Conservation (phyloP, 35 echinoderm and acorn worm genomes). For the Chiridota heheva region DNA sequence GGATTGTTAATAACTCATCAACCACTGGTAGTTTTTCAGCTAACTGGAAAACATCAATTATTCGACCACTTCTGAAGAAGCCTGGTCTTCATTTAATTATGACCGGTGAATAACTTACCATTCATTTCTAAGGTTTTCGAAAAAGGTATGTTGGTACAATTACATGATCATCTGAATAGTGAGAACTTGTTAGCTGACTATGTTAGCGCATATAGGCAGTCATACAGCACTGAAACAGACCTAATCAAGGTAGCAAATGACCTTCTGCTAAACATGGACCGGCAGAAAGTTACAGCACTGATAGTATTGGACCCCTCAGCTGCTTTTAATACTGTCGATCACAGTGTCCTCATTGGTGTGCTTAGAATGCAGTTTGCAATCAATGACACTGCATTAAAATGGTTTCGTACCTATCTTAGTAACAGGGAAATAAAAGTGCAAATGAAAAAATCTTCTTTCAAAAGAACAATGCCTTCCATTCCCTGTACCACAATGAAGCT, state of each 20-base stretch:
- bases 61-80: slow-evolving; percentile 22
- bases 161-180: slow-evolving; percentile 27
- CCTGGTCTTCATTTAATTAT: slow-evolving; percentile 22
- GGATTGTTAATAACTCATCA: slow-evolving; percentile 14
- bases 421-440: slow-evolving; percentile 10
- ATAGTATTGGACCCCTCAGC: neutral
- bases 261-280: slow-evolving; percentile 14
- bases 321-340: slow-evolving; percentile 24
- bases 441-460: neutral
- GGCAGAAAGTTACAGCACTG: slow-evolving; percentile 17
- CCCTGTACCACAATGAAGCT: neutral
- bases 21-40: slow-evolving; percentile 1
- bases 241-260: slow-evolving; percentile 27
- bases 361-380: slow-evolving; percentile 2
- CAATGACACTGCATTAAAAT: neutral
- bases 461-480: neutral
- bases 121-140: slow-evolving; percentile 36
- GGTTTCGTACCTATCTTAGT: neutral
- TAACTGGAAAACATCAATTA: slow-evolving; percentile 24
- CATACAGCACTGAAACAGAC: slow-evolving; percentile 20
- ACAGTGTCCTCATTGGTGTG: neutral
- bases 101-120: slow-evolving; percentile 46
- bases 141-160: slow-evolving; percentile 14
- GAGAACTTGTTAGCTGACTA: slow-evolving; percentile 36
- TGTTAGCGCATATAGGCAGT: slow-evolving; percentile 15